Base-by-base conservation (phyloP, 2,888 invertebrate species). In the Drosophila borealis region DNA sequence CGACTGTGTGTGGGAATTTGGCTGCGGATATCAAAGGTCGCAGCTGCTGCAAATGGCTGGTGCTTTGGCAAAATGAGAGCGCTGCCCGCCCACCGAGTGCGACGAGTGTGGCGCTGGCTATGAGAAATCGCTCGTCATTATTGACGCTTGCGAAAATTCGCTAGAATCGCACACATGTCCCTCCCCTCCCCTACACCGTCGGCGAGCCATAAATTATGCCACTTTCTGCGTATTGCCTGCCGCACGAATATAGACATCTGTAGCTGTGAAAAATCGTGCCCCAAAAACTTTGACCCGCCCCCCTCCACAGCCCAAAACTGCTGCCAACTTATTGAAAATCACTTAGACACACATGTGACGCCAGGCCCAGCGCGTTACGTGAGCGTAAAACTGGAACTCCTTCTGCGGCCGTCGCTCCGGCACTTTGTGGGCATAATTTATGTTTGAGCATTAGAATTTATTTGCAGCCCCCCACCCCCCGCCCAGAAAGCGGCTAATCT, bases 31-130 rank as follows among this genome's bases (percentile, higher is more conserved):
- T 89, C 86, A 87, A 89, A 87, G 86, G 86, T 85, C 86, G 82
- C 87, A 87, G 88, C 88, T 89, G 89, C 74, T 85, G 83, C 88
- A 88, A 87, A 87, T 87, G 89, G 88, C 85, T 88, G 87, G 88
- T 85, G 85, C 89, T 88, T 86, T 78, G 76, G 34, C 76, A 55
- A 86, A 88, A 84, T 86, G 84, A 81, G 82, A 57, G 39, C 48
- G 45, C 29, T 29, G 29, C 29, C 29, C 29, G 29, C 29, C 44
- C 48, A 59, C 41, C 51, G 50, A 37, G 37, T 49, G 48, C 73
- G 39, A 48, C 44, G 63, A 57, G 46, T 64, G 66, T 64, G 66
- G 21, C 51, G 39, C 59, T 64, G 71, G 78, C 78, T 75, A 82
- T 87, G 86, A 87, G 86, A 87, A 87, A 87, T 87, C 89, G 82